A percentile compares a stretch with the other conserved stretches of the same genome.
These are phyloP conservation scores for Grammomys surdaster DNA, from an alignment of 2,113 vertebrate genomes.

Conservation along the genomic window DNA sequence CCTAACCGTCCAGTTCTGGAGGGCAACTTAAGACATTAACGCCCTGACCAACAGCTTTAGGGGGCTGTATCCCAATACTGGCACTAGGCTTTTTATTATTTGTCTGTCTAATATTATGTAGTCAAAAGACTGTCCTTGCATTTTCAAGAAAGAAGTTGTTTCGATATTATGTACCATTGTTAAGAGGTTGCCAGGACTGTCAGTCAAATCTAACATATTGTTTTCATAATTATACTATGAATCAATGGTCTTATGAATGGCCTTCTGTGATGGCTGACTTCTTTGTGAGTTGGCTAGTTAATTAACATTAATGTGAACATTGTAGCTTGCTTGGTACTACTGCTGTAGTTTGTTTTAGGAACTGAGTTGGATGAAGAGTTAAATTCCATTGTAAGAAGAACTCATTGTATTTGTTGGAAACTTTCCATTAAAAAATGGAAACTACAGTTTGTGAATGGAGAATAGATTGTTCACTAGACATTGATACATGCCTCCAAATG, in stretches of 20 bases:
- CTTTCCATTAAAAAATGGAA: constrained; percentile 78
- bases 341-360: constrained; percentile 53
- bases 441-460: constrained; percentile 69
- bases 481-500: constrained; percentile 78
- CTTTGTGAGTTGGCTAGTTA: constrained; percentile 59
- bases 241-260: constrained; percentile 56
- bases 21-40: neutral
- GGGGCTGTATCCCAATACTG: neutral
- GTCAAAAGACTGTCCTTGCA: constrained; percentile 21
- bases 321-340: constrained; percentile 49
- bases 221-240: constrained; percentile 62
- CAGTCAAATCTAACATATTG: constrained; percentile 21
- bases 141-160: constrained; percentile 57
- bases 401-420: constrained; percentile 79
- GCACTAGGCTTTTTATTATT: neutral
- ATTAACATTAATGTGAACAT: constrained; percentile 40
- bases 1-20: neutral
- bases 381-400: constrained; percentile 80
- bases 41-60: neutral
- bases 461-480: constrained; percentile 71
- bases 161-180: constrained; percentile 28
- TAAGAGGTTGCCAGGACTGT: neutral
- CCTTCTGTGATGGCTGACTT: neutral
- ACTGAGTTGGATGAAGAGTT: constrained; percentile 73
- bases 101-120: constrained; percentile 10